phyloP scores from a whole-genome alignment of 2,113 vertebrate genomes.

The Cyprichromis sp. region DNA sequence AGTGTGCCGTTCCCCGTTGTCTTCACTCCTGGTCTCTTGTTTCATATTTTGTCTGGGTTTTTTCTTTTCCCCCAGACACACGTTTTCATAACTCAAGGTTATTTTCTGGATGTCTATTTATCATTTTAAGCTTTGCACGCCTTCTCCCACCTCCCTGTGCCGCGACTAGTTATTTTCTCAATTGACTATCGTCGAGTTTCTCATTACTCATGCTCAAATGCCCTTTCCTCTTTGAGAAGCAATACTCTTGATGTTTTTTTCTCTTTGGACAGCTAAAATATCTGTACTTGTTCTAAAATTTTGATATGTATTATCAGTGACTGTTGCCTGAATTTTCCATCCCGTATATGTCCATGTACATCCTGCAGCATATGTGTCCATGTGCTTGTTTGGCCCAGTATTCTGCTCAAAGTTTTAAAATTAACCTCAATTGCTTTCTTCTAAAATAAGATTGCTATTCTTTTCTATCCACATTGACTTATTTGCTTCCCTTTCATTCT shows the following conservation, averaged over 20 bases:
- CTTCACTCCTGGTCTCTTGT: neutral
- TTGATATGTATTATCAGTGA: neutral
- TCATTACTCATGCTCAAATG: slow-evolving; percentile 39
- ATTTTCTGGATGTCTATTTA: slow-evolving; percentile 36
- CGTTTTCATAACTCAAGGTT: slow-evolving; percentile 41
- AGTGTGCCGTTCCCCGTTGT: neutral
- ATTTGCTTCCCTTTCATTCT: slow-evolving; percentile 68
- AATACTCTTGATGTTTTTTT: neutral
- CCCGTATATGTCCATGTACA: neutral
- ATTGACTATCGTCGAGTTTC: slow-evolving; percentile 31
- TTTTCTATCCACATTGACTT: slow-evolving; percentile 52
- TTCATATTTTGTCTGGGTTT: neutral
- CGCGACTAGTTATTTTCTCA: slow-evolving; percentile 45
- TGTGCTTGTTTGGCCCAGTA: neutral
- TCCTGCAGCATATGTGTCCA: neutral
- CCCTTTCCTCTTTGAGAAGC: neutral
- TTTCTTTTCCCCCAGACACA: neutral
- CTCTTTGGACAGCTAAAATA: neutral
- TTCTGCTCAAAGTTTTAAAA: slow-evolving; percentile 6
- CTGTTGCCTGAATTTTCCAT: neutral
- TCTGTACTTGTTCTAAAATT: neutral
- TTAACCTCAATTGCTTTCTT: slow-evolving; percentile 47
- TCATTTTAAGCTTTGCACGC: slow-evolving; percentile 31
- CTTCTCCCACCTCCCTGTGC: slow-evolving; percentile 27
- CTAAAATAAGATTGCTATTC: slow-evolving; percentile 49